phyloP scores from a whole-genome alignment of 2,888 invertebrate species.

The Camponotus fellah region DNA sequence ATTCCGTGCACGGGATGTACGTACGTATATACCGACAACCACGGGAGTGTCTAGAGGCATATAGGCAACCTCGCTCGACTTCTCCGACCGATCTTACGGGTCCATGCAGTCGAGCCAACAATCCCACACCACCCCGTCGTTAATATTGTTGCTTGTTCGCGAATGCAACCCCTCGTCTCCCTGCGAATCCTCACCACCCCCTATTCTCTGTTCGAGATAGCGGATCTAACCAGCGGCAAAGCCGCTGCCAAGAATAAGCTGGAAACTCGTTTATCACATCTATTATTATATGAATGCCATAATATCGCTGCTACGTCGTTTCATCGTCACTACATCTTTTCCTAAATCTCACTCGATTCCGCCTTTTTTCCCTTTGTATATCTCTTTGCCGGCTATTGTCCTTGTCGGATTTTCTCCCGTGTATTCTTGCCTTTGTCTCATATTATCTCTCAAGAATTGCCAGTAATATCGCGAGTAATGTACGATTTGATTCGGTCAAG shows the following conservation, averaged over 20 bases:
- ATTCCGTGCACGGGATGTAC: conserved; percentile 77
- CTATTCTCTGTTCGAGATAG: conserved; percentile 67
- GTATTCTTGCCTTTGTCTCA: conserved; percentile 58
- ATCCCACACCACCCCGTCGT: conserved; percentile 66
- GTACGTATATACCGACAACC: conserved; percentile 76
- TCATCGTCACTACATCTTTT: conserved; percentile 48
- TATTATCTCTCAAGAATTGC: conserved; percentile 67
- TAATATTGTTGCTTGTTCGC: conserved; percentile 70
- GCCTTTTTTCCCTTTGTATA: conserved; percentile 24
- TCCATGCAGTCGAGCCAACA: conserved; percentile 74
- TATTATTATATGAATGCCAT: conserved; percentile 83
- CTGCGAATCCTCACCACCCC: conserved; percentile 20
- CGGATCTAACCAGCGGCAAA: conserved; percentile 62
- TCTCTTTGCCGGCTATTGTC: conserved; percentile 52
- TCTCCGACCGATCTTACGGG: conserved; percentile 59
- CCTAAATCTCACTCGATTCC: conserved; percentile 34
- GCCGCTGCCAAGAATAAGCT: conserved; percentile 84
- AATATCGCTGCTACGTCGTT: conserved; percentile 78
- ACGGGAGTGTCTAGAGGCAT: conserved; percentile 57
- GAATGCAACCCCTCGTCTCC: conserved; percentile 67
- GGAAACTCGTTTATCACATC: conserved; percentile 81
- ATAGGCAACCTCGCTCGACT: conserved; percentile 55
- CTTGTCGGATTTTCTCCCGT: conserved; percentile 54
- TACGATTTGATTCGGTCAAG: conserved; percentile 18
- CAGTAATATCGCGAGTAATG: conserved; percentile 34